Base-by-base conservation (phyloP, 2,797 vertebrate species). In the Megaceryle alcyon region DNA sequence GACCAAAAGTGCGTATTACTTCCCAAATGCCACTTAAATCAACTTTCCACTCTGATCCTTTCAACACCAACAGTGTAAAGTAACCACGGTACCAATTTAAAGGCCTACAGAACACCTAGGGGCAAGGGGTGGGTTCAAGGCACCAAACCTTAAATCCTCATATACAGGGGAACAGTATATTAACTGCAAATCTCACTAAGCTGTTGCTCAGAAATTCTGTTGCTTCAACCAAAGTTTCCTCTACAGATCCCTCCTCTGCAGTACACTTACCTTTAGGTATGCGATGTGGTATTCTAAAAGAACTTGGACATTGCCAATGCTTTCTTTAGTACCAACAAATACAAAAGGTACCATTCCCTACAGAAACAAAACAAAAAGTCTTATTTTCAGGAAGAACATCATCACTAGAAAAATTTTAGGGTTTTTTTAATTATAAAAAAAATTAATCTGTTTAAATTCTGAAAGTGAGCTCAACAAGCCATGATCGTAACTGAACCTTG, bases 301-400 rank as follows among this genome's bases (percentile, higher is more conserved):
- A 73, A 99, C 99, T 72, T 99, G 99, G 57, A 99, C 99, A 49
- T 99, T 99, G 87, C 99, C 99, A 75, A 99, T 99, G 94, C 98
- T 99, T 97, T 99, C 99, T 97, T 99, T 99, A 64, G 99, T 99
- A 94, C 99, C 99, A 86, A 99, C 99, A 97, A 99, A 99, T 41
- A 99, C 99, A 96, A 99, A 99, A 0, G 99, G 99, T 97, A 99
- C 99, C 99, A 99, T 99, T 94, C 99, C 99, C 99, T 99, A 97
- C 25, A 98, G 95, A 97, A 97, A 91, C 85, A 85, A 91, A 96
- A 69, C 0, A 4, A 12, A 66, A 84, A 12, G n/a, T 39, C 6
- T 54, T 54, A 92, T 29, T 60, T 60, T 72, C 60, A 95, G 35
- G 13, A 75, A 80, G 20, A 92, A n/a, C 2, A 8, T 7, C 5